Evolutionary conservation across 2,888 invertebrate genomes (phyloP), one percentile per base, ranked within the genome.

Genomic region (Athripsodes cinereus): DNA sequence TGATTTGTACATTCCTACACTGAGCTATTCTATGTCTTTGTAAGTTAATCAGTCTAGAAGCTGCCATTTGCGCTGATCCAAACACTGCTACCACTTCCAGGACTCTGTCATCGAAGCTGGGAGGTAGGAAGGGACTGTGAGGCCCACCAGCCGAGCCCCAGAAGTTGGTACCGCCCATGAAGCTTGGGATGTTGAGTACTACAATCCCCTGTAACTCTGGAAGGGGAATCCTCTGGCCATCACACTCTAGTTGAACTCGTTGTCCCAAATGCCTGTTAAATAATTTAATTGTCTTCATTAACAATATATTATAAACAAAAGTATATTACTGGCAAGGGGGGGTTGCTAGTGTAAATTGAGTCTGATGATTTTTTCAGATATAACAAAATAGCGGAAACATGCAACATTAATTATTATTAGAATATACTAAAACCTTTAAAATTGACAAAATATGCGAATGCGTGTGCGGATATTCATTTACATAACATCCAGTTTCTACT

Each of bases 131-230:
- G 53, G 92, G 82, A 5, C 60, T 53, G 8, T 44, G 31, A 1
- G 47, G 47, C 1, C 54, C 57, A 2, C 51, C 60, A 68, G 95
- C 95, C 66, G 93, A 94, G 53, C 97, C 97, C 98, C 98, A 98
- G 73, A 98, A 98, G 74, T 97, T 97, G 26, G 96, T 95, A 49
- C 98, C 98, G 3, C 97, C 97, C 90, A 96, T 96, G 73, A 97
- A 97, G 68, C 96, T 96, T 62, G 69, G 78, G 72, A 98, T 98
- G 76, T 98, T 98, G 20, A 98, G 79, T 34, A 98, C 92, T 21
- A 97, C 97, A 68, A 97, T 96, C 44, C 96, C 97, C 74, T 97
- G 97, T 22, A 98, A 77, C 62, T 95, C 94, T 0, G 97, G 97
- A 44, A 98, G 76, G 0, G 96, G 96, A 66, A 98, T 96, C 64